These are phyloP conservation scores for Flexamia atlantica DNA, from an alignment of 2,888 invertebrate genomes.

Conservation along the genomic window DNA sequence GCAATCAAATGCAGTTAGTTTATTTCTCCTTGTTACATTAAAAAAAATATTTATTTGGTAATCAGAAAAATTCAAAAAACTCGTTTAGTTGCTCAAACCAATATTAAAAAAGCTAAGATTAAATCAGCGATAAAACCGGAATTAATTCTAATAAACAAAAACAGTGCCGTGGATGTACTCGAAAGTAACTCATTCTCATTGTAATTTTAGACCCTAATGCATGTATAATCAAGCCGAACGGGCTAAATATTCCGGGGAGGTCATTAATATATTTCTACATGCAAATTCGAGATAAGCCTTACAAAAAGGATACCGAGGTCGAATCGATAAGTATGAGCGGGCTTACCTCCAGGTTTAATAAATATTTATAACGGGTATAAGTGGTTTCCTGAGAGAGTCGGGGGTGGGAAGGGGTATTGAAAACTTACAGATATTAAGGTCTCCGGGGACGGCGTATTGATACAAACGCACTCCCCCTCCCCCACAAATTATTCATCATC, in stretches of 20 bases:
- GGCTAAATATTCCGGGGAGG: conserved; percentile 34
- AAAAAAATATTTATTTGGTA: too few relatives aligned
- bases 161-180: background rate
- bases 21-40: too few relatives aligned
- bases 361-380: conserved; percentile 55
- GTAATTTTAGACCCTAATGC: conserved; percentile 30
- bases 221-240: conserved; percentile 38
- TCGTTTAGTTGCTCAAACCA: too few relatives aligned
- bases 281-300: conserved; percentile 54
- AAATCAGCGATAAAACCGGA: background rate
- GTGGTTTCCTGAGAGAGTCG: conserved; percentile 34
- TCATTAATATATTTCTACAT: conserved; percentile 58
- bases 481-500: conserved; percentile 63
- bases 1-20: too few relatives aligned
- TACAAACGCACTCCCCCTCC: conserved; percentile 49
- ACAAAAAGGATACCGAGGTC: conserved; percentile 38
- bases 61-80: too few relatives aligned
- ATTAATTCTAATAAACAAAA: background rate
- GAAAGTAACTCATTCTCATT: conserved; percentile 2
- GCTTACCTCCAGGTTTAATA: conserved; percentile 35
- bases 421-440: conserved; percentile 62
- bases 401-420: conserved; percentile 57
- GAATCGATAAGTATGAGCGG: conserved; percentile 32
- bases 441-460: conserved; percentile 47
- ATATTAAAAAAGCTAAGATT: too few relatives aligned